Base-by-base conservation (phyloP, 2,113 vertebrate genomes). In the Hassar affinis region DNA sequence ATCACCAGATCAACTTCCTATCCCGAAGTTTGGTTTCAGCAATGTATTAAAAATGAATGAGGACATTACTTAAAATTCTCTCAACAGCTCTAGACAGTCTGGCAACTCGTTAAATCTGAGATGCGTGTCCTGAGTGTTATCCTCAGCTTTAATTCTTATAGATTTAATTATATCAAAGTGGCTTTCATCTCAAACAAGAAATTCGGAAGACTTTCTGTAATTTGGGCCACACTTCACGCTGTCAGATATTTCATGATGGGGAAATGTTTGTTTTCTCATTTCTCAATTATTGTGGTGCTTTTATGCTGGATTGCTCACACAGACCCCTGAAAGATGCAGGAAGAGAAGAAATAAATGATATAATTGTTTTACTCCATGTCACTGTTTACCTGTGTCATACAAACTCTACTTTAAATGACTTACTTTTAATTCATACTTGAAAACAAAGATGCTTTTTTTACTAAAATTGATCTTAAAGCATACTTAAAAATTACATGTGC, bases 81-180 rank as follows among this genome's bases (percentile, higher is more conserved):
- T 45, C 22, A 71, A 14, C 10, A n/a, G 7, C n/a, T 52, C n/a
- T 8, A 52, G 71, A 75, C 2, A 10, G 25, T 51, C 45, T 51
- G n/a, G 14, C 2, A 30, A 27, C 47, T 51, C n/a, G 7, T n/a
- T 71, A 71, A 45, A 71, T n/a, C 20, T 5, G 22, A 71, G 15
- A 17, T 27, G 7, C 11, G 0, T 30, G 42, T 18, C 14, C 38
- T n/a, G 42, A 30, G n/a, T 72, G 45, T 68, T 68, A 68, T 20
- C 33, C 12, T 14, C 17, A 49, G 2, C 25, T 18, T 51, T 75
- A 75, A 75, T 75, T 51, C 14, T 75, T 30, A 75, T 75, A 75
- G 30, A n/a, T 75, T 30, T 30, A 49, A 74, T 51, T 51, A 75
- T 30, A 75, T 75, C 72, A 75, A 75, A 75, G 72, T 17, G 10